Conservation (phyloP, 2,113 vertebrate species). For the Tychaedon coryphoeus region DNA sequence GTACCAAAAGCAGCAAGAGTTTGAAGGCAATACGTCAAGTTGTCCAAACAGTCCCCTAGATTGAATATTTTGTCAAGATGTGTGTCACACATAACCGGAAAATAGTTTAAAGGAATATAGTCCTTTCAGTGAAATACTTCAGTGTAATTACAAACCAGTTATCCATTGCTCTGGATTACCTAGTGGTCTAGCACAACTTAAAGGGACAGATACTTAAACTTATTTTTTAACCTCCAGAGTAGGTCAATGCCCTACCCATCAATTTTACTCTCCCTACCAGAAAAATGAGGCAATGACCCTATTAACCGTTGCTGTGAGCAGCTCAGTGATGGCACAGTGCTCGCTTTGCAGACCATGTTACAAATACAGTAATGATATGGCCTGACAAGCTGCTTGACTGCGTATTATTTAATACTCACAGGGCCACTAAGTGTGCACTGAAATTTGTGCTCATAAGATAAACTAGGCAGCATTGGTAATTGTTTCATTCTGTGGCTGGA, state of each 20-base stretch:
- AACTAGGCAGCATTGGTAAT: not conserved
- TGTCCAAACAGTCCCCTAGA: not conserved
- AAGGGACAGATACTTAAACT: not conserved
- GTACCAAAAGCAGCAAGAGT: not conserved
- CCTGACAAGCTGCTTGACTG: not conserved
- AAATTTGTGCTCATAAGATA: not conserved
- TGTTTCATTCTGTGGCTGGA: not conserved
- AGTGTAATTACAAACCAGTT: not conserved
- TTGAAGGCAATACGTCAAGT: slow-evolving; percentile 11
- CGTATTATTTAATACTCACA: not conserved
- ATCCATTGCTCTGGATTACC: not conserved
- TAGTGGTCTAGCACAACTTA: not conserved
- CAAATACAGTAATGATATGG: not conserved
- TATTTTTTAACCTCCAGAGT: slow-evolving; percentile 25
- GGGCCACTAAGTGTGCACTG: not conserved
- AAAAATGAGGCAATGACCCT: slow-evolving; percentile 1
- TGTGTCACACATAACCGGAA: not conserved
- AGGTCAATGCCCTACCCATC: slow-evolving; percentile 2
- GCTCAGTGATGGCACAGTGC: not conserved
- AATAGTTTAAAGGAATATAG: not conserved
- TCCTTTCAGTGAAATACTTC: not conserved
- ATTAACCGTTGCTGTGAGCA: slow-evolving; percentile 6
- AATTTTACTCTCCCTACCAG: not conserved
- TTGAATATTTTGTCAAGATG: slow-evolving; percentile 26
- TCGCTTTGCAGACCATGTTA: not conserved